Percentiles rank a stretch among this genome's conserved stretches.
These are phyloP conservation scores for Zaprionus taronus DNA, from an alignment of 1,140 invertebrate species.

Conservation along the genomic window DNA sequence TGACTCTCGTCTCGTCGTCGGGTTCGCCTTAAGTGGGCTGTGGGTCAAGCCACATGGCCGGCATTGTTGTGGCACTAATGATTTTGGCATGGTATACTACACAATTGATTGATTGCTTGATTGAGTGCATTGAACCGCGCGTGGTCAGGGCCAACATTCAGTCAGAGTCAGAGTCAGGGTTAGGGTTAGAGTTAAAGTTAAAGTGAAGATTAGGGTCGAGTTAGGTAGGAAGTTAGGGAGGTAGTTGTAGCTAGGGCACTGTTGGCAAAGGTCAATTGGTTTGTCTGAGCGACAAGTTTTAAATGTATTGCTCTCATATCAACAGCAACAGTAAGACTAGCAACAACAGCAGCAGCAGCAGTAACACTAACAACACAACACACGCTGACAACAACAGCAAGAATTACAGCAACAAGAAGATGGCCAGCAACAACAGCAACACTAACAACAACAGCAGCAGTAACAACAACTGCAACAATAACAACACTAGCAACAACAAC, in stretches of 20 bases:
- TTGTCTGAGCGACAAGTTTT: slow-evolving; percentile 69
- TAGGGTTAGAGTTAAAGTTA: slow-evolving; percentile 2
- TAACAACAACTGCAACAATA: too few species aligned
- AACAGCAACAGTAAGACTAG: neutral
- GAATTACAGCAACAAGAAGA: too few species aligned
- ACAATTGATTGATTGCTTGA: slow-evolving; percentile 82
- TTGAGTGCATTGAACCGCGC: slow-evolving; percentile 60
- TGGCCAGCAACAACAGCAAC: too few species aligned
- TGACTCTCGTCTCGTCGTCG: neutral
- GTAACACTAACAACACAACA: neutral
- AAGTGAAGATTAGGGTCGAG: slow-evolving; percentile 13
- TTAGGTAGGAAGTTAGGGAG: neutral
- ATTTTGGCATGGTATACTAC: slow-evolving; percentile 66
- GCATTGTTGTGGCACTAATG: slow-evolving; percentile 76
- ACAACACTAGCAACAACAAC: too few species aligned
- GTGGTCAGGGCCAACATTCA: slow-evolving; percentile 33
- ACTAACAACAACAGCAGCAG: too few species aligned
- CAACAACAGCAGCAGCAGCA: neutral
- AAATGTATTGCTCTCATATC: slow-evolving; percentile 61
- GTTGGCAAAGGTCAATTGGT: slow-evolving; percentile 72
- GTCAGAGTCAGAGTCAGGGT: slow-evolving; percentile 14
- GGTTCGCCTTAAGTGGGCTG: slow-evolving; percentile 73
- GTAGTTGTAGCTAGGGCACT: neutral
- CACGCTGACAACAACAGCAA: neutral
- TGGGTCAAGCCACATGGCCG: slow-evolving; percentile 73